phyloP scores from a whole-genome alignment of 1,140 invertebrate species.

The Drosophila cardini region DNA sequence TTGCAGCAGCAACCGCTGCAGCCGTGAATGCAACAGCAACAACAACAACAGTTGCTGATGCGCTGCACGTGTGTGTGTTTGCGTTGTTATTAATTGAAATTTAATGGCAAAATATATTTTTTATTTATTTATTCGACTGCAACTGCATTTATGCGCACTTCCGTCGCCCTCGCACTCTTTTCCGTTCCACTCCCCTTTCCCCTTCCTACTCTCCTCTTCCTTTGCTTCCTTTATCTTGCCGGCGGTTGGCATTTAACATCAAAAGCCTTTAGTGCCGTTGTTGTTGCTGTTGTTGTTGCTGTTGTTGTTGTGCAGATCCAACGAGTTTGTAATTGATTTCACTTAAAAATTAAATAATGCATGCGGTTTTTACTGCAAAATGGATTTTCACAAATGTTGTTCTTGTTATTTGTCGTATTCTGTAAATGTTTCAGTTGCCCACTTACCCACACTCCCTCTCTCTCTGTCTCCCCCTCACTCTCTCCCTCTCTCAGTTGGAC shows the following conservation, averaged over 20 bases:
- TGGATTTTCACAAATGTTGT: slow-evolving; percentile 71
- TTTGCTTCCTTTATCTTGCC: slow-evolving; percentile 22
- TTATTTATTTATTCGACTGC: slow-evolving; percentile 82
- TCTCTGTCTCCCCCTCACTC: slow-evolving; percentile 19
- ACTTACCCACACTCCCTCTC: slow-evolving; percentile 14
- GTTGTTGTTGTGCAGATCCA: slow-evolving; percentile 20
- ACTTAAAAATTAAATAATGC: slow-evolving; percentile 84
- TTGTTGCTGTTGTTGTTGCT: neutral
- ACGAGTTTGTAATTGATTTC: slow-evolving; percentile 81
- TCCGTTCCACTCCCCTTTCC: too few relatives aligned
- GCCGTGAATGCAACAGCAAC: slow-evolving; percentile 38
- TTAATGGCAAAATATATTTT: slow-evolving; percentile 81
- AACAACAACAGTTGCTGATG: slow-evolving; percentile 35
- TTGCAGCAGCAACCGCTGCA: slow-evolving; percentile 54
- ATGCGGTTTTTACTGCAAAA: slow-evolving; percentile 83
- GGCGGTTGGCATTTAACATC: slow-evolving; percentile 74
- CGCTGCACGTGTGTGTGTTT: slow-evolving; percentile 65
- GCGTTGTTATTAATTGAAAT: slow-evolving; percentile 84
- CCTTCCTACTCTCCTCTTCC: neutral
- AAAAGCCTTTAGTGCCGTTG: slow-evolving; percentile 51
- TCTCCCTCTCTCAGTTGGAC: slow-evolving; percentile 18
- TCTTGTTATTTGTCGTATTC: slow-evolving; percentile 7
- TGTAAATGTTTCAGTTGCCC: slow-evolving; percentile 10
- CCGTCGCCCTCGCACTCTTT: slow-evolving; percentile 58
- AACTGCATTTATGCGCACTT: slow-evolving; percentile 81